Percentiles rank a stretch among this genome's conserved stretches.
phyloP scores from a whole-genome alignment of 2,113 vertebrate genomes.

The Etheostoma cragini region DNA sequence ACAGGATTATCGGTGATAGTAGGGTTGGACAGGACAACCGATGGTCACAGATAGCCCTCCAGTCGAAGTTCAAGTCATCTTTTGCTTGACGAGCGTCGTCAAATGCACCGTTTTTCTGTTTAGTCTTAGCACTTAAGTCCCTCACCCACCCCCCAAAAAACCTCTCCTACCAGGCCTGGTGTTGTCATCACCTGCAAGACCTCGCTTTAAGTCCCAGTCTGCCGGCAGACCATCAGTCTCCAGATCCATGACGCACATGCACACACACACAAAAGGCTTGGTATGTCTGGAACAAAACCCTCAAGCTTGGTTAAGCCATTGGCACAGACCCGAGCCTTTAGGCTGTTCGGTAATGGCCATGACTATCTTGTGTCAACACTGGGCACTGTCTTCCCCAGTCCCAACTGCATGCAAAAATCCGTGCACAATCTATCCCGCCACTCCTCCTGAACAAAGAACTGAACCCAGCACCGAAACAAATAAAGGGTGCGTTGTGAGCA shows the following conservation, averaged over 20 bases:
- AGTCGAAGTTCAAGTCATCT: constrained; percentile 78
- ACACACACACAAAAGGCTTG: constrained; percentile 62
- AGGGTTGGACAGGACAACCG: constrained; percentile 73
- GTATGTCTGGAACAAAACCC: constrained; percentile 65
- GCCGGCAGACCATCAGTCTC: constrained; percentile 78
- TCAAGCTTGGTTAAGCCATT: constrained; percentile 71
- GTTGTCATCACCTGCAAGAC: constrained; percentile 55
- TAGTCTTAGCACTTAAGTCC: constrained; percentile 73
- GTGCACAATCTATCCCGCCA: constrained; percentile 46
- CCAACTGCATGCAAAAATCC: constrained; percentile 55
- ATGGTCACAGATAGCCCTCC: constrained; percentile 79
- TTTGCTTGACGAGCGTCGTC: constrained; percentile 70
- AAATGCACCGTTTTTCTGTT: constrained; percentile 63
- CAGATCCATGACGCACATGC: constrained; percentile 37
- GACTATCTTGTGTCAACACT: constrained; percentile 51
- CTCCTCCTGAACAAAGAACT: constrained; percentile 32
- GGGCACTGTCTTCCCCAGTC: constrained; percentile 39
- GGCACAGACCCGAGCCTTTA: constrained; percentile 65
- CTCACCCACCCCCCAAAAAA: constrained; percentile 24
- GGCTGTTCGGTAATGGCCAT: constrained; percentile 69
- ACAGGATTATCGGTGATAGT: constrained; percentile 82
- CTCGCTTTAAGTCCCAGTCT: constrained; percentile 71
- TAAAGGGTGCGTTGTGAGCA: constrained; percentile 47
- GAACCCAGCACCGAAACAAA: constrained; percentile 42
- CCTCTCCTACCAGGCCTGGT: constrained; percentile 42